These are phyloP conservation scores for Drosophila kuntzei DNA, from an alignment of 2,888 invertebrate genomes.

Conservation along the genomic window DNA sequence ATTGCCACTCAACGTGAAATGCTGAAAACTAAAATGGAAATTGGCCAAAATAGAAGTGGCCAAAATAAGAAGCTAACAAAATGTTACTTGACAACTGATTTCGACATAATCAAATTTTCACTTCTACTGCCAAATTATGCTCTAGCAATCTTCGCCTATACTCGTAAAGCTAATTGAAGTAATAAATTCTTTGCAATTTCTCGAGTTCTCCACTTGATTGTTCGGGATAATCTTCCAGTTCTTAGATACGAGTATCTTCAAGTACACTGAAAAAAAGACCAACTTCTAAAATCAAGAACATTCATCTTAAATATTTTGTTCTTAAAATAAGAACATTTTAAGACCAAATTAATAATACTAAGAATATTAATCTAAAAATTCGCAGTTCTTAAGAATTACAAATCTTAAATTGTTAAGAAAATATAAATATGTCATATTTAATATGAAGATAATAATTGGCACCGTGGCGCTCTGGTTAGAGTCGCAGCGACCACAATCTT, in stretches of 20 bases:
- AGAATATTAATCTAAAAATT: too few relatives aligned
- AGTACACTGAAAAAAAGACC: not conserved
- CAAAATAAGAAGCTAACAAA: conserved; percentile 60
- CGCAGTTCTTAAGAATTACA: too few relatives aligned
- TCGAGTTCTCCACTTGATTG: too few relatives aligned
- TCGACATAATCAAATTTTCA: conserved; percentile 45
- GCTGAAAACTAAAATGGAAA: conserved; percentile 58
- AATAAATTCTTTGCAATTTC: not conserved
- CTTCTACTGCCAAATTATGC: conserved; percentile 31
- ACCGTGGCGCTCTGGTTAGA: too few relatives aligned
- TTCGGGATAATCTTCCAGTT: not conserved
- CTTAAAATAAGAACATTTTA: too few relatives aligned
- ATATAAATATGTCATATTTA: too few relatives aligned
- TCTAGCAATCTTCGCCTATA: conserved; percentile 4
- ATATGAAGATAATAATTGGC: too few relatives aligned
- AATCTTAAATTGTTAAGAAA: too few relatives aligned
- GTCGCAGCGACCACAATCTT: too few relatives aligned
- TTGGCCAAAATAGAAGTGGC: conserved; percentile 56
- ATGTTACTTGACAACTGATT: conserved; percentile 25
- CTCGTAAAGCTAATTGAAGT: conserved; percentile 11
- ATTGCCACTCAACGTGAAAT: conserved; percentile 52
- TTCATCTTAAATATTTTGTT: too few relatives aligned
- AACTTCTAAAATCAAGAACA: too few relatives aligned
- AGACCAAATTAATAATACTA: too few relatives aligned
- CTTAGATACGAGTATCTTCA: not conserved